Evolutionary conservation across 2,113 vertebrate species (phyloP).

Genomic region (Bufo gargarizans): DNA sequence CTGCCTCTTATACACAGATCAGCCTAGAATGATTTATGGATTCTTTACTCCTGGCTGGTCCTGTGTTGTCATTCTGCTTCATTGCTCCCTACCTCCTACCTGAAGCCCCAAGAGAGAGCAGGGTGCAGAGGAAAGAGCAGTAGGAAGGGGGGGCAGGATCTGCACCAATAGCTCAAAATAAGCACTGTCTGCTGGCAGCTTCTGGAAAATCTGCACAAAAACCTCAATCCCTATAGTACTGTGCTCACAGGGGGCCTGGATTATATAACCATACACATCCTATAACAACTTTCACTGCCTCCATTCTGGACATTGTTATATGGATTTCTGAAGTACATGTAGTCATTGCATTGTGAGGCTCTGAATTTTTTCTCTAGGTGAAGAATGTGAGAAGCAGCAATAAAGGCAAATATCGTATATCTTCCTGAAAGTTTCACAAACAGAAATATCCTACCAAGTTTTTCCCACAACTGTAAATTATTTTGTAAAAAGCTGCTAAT

Average conservation of each 20-base stretch:
- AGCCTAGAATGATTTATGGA: constrained; percentile 47
- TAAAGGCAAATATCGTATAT: constrained; percentile 1
- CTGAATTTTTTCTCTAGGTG: background rate
- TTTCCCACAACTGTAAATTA: constrained; percentile 15
- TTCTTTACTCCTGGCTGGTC: constrained; percentile 36
- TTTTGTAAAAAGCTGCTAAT: constrained; percentile 7
- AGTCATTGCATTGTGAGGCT: constrained; percentile 8
- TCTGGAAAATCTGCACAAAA: constrained; percentile 42
- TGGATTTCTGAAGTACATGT: background rate
- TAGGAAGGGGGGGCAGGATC: background rate
- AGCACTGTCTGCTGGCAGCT: constrained; percentile 8
- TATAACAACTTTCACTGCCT: background rate
- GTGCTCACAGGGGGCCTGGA: constrained; percentile 3
- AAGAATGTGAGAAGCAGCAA: background rate
- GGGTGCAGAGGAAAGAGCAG: constrained; percentile 16
- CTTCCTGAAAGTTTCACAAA: background rate
- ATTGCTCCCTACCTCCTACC: constrained; percentile 33
- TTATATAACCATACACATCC: background rate
- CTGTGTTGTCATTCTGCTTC: constrained; percentile 46
- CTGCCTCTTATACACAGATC: constrained; percentile 34
- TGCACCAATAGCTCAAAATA: constrained; percentile 46
- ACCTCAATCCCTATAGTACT: constrained; percentile 23
- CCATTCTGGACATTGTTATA: background rate
- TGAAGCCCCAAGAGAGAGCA: constrained; percentile 36
- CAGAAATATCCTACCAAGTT: background rate